These are phyloP conservation scores for Gallinago jamesoni DNA, from an alignment of 2,113 vertebrate genomes.

Conservation along the genomic window DNA sequence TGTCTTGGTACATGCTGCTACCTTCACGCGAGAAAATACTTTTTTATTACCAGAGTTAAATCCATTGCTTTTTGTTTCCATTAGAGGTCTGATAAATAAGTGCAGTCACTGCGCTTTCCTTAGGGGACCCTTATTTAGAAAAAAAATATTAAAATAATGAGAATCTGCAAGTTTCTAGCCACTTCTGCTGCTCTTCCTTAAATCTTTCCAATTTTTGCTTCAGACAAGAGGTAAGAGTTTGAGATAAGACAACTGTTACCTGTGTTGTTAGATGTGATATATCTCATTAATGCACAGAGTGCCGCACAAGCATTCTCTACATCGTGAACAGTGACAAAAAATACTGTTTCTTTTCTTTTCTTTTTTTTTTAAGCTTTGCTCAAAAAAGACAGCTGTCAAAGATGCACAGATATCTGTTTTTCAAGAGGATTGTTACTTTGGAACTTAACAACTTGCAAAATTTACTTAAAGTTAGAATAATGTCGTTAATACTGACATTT, in stretches of 20 bases:
- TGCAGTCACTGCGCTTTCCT: not conserved
- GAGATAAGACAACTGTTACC: not conserved
- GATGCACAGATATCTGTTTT: not conserved
- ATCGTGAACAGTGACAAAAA: not conserved
- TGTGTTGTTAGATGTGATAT: not conserved
- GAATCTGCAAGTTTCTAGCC: not conserved
- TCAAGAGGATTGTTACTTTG: not conserved
- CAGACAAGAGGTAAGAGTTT: not conserved
- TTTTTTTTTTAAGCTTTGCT: not conserved
- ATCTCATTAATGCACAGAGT: not conserved
- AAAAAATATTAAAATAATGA: not conserved
- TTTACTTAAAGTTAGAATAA: not conserved
- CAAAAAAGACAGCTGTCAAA: not conserved
- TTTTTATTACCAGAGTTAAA: not conserved
- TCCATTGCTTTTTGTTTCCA: not conserved
- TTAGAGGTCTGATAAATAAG: not conserved
- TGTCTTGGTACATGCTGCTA: not conserved
- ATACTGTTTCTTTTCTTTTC: not conserved
- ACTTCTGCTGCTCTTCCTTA: not conserved
- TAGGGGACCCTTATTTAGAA: not conserved
- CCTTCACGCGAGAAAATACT: not conserved
- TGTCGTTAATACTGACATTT: not conserved
- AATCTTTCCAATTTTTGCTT: not conserved
- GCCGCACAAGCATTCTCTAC: not conserved
- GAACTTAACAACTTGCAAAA: not conserved